Base-by-base conservation (phyloP, 2,888 invertebrate species). In the Spialia ferax region DNA sequence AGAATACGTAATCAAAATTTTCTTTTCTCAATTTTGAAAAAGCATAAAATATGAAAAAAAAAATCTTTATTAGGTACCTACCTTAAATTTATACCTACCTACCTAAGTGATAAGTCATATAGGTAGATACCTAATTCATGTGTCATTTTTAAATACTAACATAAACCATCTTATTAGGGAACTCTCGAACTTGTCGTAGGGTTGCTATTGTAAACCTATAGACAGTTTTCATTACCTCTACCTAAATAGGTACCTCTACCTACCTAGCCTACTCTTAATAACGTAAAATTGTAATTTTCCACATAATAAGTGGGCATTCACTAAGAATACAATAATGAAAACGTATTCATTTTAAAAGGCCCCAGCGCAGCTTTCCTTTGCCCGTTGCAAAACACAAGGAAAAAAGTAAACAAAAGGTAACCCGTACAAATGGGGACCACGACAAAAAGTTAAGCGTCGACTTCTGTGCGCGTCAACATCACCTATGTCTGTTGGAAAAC, bases 401-500 rank as follows among this genome's bases (percentile, higher is more conserved):
- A 75, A 73, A 70, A 71, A 73, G 50, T 69, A 72, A 72, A 77
- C 77, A 77, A 77, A 75, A 73, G 73, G 70, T 75, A 71, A 70
- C 68, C 69, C 66, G 66, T 61, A 74, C 73, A 73, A 74, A 74
- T 74, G 74, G 55, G 60, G 66, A 66, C 66, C 54, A 74, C 75
- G 73, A 75, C 76, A 77, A 76, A 77, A 73, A 74, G 74, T 76
- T 74, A 75, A 74, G 71, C 75, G 71, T 67, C 71, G 65, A 70
- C 74, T 70, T 73, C 71, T 70, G 73, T 72, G 71, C 69, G 71
- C 64, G 70, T 73, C 70, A 70, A 72, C 73, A 75, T 72, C 75
- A 75, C 74, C 75, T 75, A 75, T 75, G 74, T 75, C 73, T 73
- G 73, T 74, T 82, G 83, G 83, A 82, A 86, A 87, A 83, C 84